Evolutionary conservation across 2,797 vertebrate genomes (phyloP).

Genomic region (Strix occidentalis): DNA sequence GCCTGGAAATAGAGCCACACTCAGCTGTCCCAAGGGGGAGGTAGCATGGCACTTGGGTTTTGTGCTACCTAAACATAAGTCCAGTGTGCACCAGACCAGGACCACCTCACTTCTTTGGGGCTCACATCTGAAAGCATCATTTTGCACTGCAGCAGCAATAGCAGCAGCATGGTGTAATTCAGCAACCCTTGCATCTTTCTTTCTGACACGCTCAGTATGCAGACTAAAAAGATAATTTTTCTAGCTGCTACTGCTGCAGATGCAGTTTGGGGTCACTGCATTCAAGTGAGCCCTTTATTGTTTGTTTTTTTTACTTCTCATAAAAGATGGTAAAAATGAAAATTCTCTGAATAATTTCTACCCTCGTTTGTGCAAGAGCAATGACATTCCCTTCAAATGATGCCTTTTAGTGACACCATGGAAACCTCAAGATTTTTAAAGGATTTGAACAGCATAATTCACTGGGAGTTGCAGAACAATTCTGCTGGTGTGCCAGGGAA

Average conservation of each 20-base stretch:
- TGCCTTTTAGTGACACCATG: neutral
- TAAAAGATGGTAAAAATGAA: neutral
- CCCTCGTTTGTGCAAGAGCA: neutral
- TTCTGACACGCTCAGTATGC: neutral
- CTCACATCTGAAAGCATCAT: neutral
- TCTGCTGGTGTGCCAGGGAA: neutral
- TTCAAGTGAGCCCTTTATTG: neutral
- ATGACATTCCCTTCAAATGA: neutral
- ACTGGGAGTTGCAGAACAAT: neutral
- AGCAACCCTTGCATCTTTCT: neutral
- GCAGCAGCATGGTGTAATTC: neutral
- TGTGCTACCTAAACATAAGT: neutral
- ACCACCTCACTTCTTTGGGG: neutral
- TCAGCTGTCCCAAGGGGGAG: neutral
- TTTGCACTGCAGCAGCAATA: neutral
- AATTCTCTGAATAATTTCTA: neutral
- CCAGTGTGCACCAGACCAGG: fast-evolving
- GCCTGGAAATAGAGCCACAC: neutral
- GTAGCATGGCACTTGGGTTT: neutral
- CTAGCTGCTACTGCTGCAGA: neutral
- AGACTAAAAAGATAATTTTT: neutral
- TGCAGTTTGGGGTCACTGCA: neutral
- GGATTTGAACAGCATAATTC: neutral
- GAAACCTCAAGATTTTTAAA: neutral
- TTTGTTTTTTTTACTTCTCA: neutral